A percentile compares a stretch with the other conserved stretches of the same genome.
phyloP scores from a whole-genome alignment of 2,888 invertebrate species.

The Noctua comes region DNA sequence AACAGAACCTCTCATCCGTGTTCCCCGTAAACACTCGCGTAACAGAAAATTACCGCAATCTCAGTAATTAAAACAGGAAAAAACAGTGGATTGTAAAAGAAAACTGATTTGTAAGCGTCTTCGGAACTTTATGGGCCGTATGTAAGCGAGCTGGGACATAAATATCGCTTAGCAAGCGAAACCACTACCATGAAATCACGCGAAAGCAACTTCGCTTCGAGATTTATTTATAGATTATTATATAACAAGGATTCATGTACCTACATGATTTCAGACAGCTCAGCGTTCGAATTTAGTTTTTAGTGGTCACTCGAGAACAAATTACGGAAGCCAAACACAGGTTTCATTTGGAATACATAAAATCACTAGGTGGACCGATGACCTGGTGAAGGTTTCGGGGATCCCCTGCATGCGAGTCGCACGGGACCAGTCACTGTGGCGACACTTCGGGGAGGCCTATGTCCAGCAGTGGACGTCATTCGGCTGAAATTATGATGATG shows the following conservation, averaged over 20 bases:
- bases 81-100: slow-evolving; percentile 56
- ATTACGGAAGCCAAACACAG: no score
- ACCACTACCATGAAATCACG: slow-evolving; percentile 64
- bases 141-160: slow-evolving; percentile 60
- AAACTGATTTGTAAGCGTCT: slow-evolving; percentile 66
- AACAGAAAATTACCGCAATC: slow-evolving; percentile 51
- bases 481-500: no score
- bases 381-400: no score
- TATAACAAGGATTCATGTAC: not conserved
- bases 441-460: no score
- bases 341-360: no score
- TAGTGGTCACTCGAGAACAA: no score
- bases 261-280: not conserved
- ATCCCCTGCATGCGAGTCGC: no score
- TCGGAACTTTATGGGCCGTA: slow-evolving; percentile 63
- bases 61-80: slow-evolving; percentile 56
- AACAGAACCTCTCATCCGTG: slow-evolving; percentile 24
- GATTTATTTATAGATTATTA: slow-evolving; percentile 11
- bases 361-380: no score
- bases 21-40: slow-evolving; percentile 29
- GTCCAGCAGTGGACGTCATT: no score
- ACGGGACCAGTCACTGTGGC: no score
- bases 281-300: not conserved
- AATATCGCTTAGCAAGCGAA: slow-evolving; percentile 65
- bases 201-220: slow-evolving; percentile 35